Evolutionary conservation across 2,797 vertebrate species (phyloP), one percentile per base, ranked within the genome.

Genomic region (Thaleichthys pacificus): DNA sequence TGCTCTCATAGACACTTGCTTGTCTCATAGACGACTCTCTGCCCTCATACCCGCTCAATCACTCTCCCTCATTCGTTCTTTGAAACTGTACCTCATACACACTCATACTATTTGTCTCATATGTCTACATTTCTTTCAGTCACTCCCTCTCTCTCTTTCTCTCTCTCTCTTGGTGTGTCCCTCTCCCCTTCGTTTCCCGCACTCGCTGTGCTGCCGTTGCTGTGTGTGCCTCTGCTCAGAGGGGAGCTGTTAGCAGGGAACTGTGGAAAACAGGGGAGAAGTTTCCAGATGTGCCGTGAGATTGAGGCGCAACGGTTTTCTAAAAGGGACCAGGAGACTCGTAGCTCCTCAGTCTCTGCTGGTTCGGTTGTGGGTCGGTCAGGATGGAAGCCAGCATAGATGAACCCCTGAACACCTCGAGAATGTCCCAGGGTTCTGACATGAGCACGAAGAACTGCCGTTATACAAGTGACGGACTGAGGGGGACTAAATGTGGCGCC

Each of bases 401-500:
- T 7, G 17, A 56, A 17, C 17, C 51, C 30, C 28, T 5, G 24
- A 15, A 6, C 12, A 8, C 12, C 6, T 26, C 38, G 4, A 49
- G 12, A 49, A 66, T 11, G 30, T 11, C 15, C 30, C 32, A 9
- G 22, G 22, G 15, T 24, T 66, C 65, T 8, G 65, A 15, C 42
- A 11, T 12, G 4, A 5, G 38, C 12, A 2, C 21, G 49, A 24
- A 5, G 47, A 81, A 69, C 78, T 81, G 81, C 78, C 73, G 86
- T 88, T 84, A 80, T 77, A 89, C 79, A 60, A 3, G 73, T 76
- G 68, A 70, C 75, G 75, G 80, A 21, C 66, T 80, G 82, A 81
- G 77, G 78, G 67, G 47, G 84, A 89, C 91, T 91, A 92, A 89
- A 88, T 92, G 88, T 92, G 91, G 88, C 84, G 79, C 82, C 86